Evolutionary conservation across 2,113 vertebrate species (phyloP).

Genomic region (Hemibagrus wyckioides): DNA sequence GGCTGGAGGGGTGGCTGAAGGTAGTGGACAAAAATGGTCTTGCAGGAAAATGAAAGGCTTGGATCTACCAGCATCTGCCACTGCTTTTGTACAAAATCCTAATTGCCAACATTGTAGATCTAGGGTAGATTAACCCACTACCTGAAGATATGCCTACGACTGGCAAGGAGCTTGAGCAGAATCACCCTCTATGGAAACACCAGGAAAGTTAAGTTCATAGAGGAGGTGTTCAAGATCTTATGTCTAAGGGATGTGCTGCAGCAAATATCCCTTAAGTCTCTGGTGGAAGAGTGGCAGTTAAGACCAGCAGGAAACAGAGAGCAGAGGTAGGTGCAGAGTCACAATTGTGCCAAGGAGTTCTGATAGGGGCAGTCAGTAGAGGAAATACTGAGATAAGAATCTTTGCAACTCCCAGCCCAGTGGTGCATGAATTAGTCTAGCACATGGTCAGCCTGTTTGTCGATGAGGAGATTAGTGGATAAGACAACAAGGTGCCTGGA

Average conservation of each 20-base stretch:
- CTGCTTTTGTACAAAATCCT: background rate
- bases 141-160: slow-evolving; percentile 14
- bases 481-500: background rate
- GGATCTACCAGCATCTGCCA: background rate
- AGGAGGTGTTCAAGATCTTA: slow-evolving; percentile 39
- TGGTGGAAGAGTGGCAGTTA: background rate
- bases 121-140: slow-evolving; percentile 19
- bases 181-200: slow-evolving; percentile 25
- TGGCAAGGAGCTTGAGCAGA: slow-evolving; percentile 15
- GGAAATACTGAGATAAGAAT: background rate
- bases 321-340: background rate
- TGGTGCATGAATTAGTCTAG: background rate
- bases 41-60: slow-evolving; percentile 27
- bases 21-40: background rate
- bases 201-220: slow-evolving; percentile 38
- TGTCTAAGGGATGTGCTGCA: slow-evolving; percentile 16
- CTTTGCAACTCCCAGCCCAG: background rate
- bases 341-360: background rate
- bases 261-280: background rate
- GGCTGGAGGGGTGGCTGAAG: slow-evolving; percentile 7
- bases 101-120: background rate
- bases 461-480: background rate
- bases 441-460: background rate
- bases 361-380: slow-evolving; percentile 25
- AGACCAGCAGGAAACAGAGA: slow-evolving; percentile 6